Evolutionary conservation across 2,888 invertebrate species (phyloP).

Genomic region (Cheilosia pagana): DNA sequence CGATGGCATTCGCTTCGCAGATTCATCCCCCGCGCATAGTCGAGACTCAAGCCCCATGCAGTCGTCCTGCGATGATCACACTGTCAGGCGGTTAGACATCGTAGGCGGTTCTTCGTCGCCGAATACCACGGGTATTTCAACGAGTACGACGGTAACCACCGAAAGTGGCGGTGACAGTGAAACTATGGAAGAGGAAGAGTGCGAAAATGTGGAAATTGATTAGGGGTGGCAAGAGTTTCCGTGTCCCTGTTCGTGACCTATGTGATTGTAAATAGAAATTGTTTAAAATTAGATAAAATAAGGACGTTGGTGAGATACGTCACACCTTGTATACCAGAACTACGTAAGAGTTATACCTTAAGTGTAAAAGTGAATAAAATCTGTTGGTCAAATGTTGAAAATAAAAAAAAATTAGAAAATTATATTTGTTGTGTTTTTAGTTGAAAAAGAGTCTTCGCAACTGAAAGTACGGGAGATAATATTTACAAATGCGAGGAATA

Average conservation of each 20-base stretch:
- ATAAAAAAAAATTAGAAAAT: constrained; percentile 12
- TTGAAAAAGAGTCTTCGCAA: not conserved
- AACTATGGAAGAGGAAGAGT: constrained; percentile 80
- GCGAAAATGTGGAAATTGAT: constrained; percentile 83
- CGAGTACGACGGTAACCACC: constrained; percentile 15
- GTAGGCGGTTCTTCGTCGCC: constrained; percentile 60
- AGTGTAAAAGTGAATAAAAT: constrained; percentile 42
- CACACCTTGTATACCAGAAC: constrained; percentile 59
- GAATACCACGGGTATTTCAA: constrained; percentile 46
- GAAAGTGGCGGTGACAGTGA: constrained; percentile 75
- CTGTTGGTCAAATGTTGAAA: constrained; percentile 36
- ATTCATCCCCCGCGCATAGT: constrained; percentile 65
- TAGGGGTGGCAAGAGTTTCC: constrained; percentile 66
- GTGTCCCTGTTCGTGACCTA: not conserved
- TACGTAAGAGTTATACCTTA: constrained; percentile 61
- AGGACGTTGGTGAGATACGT: constrained; percentile 1
- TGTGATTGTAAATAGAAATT: constrained; percentile 68
- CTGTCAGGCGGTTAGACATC: constrained; percentile 48
- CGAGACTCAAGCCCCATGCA: constrained; percentile 62
- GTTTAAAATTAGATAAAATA: not conserved
- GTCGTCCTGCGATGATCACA: constrained; percentile 58
- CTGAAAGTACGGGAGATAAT: not conserved
- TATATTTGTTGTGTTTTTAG: not conserved
- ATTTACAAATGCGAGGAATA: not conserved
- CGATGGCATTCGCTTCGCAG: constrained; percentile 50